Conservation (phyloP, 2,888 invertebrate species). For the Silvanus unidentatus region DNA sequence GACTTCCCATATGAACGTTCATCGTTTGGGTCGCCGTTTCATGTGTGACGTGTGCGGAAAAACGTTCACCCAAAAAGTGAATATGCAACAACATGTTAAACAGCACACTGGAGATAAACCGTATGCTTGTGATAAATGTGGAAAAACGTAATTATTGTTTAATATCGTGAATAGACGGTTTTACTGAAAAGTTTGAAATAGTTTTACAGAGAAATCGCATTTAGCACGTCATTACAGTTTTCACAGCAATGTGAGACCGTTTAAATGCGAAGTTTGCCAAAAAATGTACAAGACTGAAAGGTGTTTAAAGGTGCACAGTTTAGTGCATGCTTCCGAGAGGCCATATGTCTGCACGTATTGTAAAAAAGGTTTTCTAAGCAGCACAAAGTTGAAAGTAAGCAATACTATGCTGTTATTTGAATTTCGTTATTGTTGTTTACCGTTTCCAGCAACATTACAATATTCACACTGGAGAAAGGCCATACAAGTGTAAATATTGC, state of each 20-base stretch:
- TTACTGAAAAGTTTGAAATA: conserved; percentile 18
- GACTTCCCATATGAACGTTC: conserved; percentile 46
- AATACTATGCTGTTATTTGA: too few species aligned
- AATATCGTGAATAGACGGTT: not conserved
- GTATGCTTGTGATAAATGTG: conserved; percentile 50
- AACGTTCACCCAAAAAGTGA: conserved; percentile 51
- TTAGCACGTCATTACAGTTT: conserved; percentile 44
- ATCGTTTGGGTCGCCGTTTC: conserved; percentile 43
- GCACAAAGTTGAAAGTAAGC: conserved; percentile 50
- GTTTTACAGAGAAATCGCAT: conserved; percentile 47
- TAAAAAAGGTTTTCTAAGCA: conserved; percentile 54
- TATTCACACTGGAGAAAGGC: conserved; percentile 52
- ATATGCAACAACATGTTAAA: conserved; percentile 48
- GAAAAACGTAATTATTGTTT: conserved; percentile 37
- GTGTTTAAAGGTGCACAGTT: conserved; percentile 52
- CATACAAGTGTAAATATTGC: conserved; percentile 53
- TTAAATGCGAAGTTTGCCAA: conserved; percentile 48
- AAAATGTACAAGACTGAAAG: conserved; percentile 55
- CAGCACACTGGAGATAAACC: conserved; percentile 48
- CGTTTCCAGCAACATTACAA: conserved; percentile 51
- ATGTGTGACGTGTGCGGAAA: conserved; percentile 55
- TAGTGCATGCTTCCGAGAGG: conserved; percentile 51
- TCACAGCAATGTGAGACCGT: conserved; percentile 44
- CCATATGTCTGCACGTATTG: conserved; percentile 53
- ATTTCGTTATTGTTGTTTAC: conserved; percentile 10